These are phyloP conservation scores for Drosophila setosimentum DNA, from an alignment of 2,888 invertebrate genomes.

Conservation along the genomic window DNA sequence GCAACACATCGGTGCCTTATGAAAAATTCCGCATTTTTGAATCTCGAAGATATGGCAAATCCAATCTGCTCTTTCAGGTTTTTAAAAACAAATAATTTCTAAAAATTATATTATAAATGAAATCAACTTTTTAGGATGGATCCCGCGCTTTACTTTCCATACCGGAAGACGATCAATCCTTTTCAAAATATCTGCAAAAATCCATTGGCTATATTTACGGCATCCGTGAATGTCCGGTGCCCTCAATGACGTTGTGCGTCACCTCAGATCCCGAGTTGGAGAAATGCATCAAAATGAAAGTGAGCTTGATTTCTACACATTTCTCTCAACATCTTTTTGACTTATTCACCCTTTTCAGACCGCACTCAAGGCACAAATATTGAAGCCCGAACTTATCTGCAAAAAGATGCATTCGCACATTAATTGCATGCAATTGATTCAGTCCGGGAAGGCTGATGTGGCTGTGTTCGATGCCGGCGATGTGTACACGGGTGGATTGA, in stretches of 20 bases:
- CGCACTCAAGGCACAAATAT: conserved; percentile 93
- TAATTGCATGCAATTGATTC: conserved; percentile 92
- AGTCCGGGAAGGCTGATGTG: conserved; percentile 91
- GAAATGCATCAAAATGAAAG: conserved; percentile 96
- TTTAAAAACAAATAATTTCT: not conserved
- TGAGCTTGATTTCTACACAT: conserved; percentile 83
- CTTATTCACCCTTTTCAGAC: conserved; percentile 86
- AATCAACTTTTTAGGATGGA: conserved; percentile 88
- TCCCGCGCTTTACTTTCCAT: conserved; percentile 89
- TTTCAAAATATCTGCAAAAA: conserved; percentile 89
- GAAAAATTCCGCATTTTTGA: conserved; percentile 91
- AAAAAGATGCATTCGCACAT: conserved; percentile 93
- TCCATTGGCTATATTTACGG: conserved; percentile 90
- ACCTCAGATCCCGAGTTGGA: conserved; percentile 95
- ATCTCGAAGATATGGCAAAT: conserved; percentile 89
- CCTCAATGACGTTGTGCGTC: conserved; percentile 94
- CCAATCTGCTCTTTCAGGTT: conserved; percentile 93
- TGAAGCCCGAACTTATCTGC: conserved; percentile 93
- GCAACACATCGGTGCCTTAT: conserved; percentile 74
- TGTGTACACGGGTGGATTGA: conserved; percentile 92
- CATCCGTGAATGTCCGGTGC: conserved; percentile 93
- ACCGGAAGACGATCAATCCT: conserved; percentile 91
- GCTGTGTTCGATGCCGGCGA: conserved; percentile 97
- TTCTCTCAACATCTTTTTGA: not conserved
- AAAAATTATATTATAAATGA: not conserved